phyloP scores from a whole-genome alignment of 2,797 vertebrate genomes.

The Pipistrellus kuhlii region DNA sequence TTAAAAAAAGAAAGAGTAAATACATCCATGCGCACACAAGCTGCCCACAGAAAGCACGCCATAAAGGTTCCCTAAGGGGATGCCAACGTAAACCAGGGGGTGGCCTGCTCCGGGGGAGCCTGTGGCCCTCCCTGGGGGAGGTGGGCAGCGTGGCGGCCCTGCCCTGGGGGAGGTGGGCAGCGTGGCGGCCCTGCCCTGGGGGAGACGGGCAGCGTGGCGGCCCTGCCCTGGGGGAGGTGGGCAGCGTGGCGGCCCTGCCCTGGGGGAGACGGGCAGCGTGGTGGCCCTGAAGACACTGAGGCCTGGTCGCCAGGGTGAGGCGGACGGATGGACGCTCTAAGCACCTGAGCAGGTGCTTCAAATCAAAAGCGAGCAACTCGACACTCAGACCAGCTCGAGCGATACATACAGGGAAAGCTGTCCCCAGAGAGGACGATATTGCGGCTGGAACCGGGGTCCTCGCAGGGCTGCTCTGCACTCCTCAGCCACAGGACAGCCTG shows the following conservation, averaged over 20 bases:
- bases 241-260: too few species aligned
- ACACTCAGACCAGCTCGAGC: neutral
- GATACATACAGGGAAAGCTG: neutral
- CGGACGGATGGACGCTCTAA: fast-evolving
- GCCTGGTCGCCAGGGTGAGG: neutral
- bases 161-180: too few species aligned
- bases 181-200: too few species aligned
- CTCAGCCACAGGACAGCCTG: fast-evolving
- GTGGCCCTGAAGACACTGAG: fast-evolving
- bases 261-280: too few species aligned
- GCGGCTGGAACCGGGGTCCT: neutral
- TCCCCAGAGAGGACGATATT: neutral
- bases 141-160: neutral
- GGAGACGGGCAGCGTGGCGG: too few species aligned
- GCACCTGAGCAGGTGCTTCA: neutral
- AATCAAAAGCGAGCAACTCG: fast-evolving
- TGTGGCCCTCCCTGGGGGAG: too few species aligned
- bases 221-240: neutral
- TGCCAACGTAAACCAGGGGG: fast-evolving
- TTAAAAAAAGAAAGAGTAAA: neutral
- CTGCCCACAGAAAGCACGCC: neutral
- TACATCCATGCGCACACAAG: neutral
- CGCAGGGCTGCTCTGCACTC: fast-evolving
- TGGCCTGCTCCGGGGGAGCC: neutral
- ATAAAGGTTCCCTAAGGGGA: neutral